Percentiles rank a stretch among this genome's conserved stretches.
Conservation (phyloP, 1,140 invertebrate species). For the Sitobion miscanthi region DNA sequence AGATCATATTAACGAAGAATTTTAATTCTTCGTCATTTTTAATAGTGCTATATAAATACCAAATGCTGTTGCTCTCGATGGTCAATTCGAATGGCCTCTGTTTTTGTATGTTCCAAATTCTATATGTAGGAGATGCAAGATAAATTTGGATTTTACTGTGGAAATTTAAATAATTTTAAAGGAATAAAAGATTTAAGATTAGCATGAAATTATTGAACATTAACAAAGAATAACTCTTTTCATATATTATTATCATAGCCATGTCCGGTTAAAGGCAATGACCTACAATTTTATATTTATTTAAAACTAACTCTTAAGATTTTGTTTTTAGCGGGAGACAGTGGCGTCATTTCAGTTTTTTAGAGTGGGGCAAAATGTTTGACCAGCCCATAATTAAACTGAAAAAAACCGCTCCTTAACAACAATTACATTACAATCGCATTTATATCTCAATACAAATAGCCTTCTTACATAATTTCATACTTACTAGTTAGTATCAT, state of each 20-base stretch:
- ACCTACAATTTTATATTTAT: neutral
- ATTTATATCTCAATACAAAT: no score
- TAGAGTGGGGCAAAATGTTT: no score
- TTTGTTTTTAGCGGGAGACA: neutral
- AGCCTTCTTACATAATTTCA: no score
- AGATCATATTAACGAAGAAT: neutral
- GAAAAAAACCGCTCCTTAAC: no score
- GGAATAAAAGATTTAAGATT: neutral
- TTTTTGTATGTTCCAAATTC: constrained; percentile 8
- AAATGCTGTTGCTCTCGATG: neutral
- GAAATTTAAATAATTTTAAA: neutral
- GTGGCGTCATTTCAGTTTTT: no score
- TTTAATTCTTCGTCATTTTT: constrained; percentile 17
- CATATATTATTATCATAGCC: neutral
- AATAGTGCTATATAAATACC: constrained; percentile 7
- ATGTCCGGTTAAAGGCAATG: neutral
- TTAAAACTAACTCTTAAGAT: neutral
- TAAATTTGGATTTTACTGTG: neutral
- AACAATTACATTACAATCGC: no score
- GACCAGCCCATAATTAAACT: no score
- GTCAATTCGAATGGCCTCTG: constrained; percentile 27
- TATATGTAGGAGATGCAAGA: neutral
- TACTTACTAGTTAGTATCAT: no score
- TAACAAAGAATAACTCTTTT: neutral
- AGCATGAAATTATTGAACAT: neutral